phyloP scores from a whole-genome alignment of 2,113 vertebrate species.

The Phaethon lepturus region DNA sequence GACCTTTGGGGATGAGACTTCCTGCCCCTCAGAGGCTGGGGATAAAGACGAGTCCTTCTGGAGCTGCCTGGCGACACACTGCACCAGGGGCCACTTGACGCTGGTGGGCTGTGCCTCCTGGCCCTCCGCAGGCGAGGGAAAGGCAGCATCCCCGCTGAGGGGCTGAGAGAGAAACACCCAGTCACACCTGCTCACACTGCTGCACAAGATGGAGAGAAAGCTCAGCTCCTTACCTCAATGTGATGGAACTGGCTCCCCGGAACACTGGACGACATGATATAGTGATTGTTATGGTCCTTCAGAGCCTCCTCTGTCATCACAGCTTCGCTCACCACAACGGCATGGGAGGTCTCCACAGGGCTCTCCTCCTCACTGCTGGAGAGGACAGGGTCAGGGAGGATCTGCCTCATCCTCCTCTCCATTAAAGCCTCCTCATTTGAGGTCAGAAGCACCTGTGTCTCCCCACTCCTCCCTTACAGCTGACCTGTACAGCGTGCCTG shows the following conservation, averaged over 20 bases:
- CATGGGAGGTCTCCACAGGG: constrained; percentile 59
- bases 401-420: not conserved
- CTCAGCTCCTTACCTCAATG: constrained; percentile 82
- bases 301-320: constrained; percentile 79
- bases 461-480: not conserved
- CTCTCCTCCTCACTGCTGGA: constrained; percentile 60
- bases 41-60: constrained; percentile 45
- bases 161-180: constrained; percentile 40
- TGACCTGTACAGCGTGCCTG: constrained; percentile 82
- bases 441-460: not conserved
- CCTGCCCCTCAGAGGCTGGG: constrained; percentile 50
- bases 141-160: constrained; percentile 82
- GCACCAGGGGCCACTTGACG: constrained; percentile 73
- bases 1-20: constrained; percentile 30
- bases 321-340: constrained; percentile 73
- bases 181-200: not conserved
- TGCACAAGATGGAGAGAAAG: fast-evolving
- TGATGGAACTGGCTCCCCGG: constrained; percentile 82
- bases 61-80: constrained; percentile 63
- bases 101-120: constrained; percentile 49
- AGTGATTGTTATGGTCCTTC: constrained; percentile 82
- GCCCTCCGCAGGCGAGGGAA: constrained; percentile 72
- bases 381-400: not conserved
- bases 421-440: not conserved
- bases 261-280: constrained; percentile 79